These are phyloP conservation scores for Shinisaurus crocodilurus DNA, from an alignment of 2,113 vertebrate genomes.

Conservation along the genomic window DNA sequence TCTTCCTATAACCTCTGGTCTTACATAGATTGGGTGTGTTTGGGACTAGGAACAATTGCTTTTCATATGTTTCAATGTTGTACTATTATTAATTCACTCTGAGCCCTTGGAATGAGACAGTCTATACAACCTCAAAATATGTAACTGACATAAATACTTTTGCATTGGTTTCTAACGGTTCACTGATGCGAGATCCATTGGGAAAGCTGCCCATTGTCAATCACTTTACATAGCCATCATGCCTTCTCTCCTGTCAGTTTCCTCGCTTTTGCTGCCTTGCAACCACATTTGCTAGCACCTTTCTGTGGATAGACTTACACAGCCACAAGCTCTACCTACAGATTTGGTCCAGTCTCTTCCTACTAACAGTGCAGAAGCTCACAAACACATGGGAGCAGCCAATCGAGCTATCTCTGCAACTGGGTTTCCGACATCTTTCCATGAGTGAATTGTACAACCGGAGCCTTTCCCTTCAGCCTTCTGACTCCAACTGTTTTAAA, in stretches of 20 bases:
- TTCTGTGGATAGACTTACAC: neutral
- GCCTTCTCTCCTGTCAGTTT: no score
- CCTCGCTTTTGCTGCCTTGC: neutral
- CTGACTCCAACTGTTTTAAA: neutral
- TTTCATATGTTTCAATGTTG: neutral
- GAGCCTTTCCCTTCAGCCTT: neutral
- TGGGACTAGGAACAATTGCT: neutral
- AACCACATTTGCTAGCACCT: neutral
- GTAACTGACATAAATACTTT: neutral
- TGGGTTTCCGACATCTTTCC: neutral
- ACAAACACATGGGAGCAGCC: neutral
- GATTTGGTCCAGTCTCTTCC: neutral
- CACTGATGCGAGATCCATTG: neutral
- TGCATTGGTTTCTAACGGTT: fast-evolving
- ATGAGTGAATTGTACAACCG: neutral
- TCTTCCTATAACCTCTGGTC: neutral
- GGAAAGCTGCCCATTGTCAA: neutral
- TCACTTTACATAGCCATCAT: neutral
- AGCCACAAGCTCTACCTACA: neutral
- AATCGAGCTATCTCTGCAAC: neutral
- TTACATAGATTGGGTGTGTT: neutral
- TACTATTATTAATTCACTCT: neutral
- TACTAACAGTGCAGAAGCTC: neutral
- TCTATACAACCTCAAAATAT: neutral
- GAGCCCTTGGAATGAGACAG: neutral